Evolutionary conservation across 2,888 invertebrate species (phyloP), one percentile per base, ranked within the genome.

Genomic region (Stratiomys singularior): DNA sequence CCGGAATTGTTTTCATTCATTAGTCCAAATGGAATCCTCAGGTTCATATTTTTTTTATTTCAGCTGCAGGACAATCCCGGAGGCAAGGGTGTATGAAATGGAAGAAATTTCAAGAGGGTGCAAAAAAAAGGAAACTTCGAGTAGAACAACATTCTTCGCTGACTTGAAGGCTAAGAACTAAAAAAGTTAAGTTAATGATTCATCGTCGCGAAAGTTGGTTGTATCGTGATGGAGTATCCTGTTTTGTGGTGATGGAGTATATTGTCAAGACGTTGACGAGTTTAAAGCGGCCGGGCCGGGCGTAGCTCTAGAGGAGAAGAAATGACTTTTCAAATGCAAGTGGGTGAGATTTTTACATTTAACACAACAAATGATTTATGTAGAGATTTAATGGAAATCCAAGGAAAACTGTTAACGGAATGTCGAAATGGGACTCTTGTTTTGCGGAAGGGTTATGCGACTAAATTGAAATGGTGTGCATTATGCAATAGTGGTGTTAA

Each of bases 141-240:
- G 9, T 5, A 52, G 18, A 60, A 25, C 18, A 11, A 7, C n/a
- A n/a, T 60, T 60, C 25, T 60, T 60, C 3, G 18, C 60, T 18
- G 13, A 46, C 69, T 69, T 69, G 44, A 47, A 25, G 69, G 69
- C n/a, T 69, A 69, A 69, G 69, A 46, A 30, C 69, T 47, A 69
- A 69, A 69, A 69, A 3, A 37, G 66, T 66, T 66, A 37, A 69
- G 69, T 69, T 69, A 69, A 69, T 69, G 69, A 69, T 69, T 69
- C 69, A 21, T n/a, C 21, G 69, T 23, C 1, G 47, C 27, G 69
- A 25, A 47, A 69, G 47, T 69, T 25, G 25, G 28, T 15, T 37
- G 37, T 37, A 46, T 47, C 69, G 47, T 69, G 69, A 69, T 47
- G 25, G 69, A 69, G 69, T 46, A 23, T 15, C 25, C 7, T 44